Evolutionary conservation across 2,113 vertebrate species (phyloP), one percentile per base, ranked within the genome.

Genomic region (Trachemys scripta): DNA sequence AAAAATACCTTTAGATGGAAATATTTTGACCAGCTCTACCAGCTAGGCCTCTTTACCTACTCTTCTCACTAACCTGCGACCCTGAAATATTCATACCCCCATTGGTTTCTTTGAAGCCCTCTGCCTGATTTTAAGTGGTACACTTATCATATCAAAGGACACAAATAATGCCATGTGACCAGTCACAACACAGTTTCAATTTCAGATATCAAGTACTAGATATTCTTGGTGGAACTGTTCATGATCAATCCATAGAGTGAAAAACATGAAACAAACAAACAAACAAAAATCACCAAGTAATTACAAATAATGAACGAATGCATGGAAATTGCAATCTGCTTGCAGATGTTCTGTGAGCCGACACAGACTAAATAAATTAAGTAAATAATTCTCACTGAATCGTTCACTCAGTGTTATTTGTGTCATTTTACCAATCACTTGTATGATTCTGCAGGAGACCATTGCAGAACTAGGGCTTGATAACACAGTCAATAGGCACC

Each of bases 361-460:
- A 87, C 10, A 13, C 80, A 85, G 72, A 16, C 17, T 8, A 56
- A 82, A 86, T 57, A 38, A 75, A 50, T 62, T 84, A 69, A 89
- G 42, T 42, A 88, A 54, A 91, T 85, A 83, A 53, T 65, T 82
- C 72, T 92, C 91, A 92, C 35, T 27, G 47, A 90, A 89, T 87
- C 87, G 89, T 42, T 27, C 14, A 65, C 19, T 94, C 88, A 25
- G 31, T 24, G 65, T 45, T 89, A 47, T 80, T 93, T 89, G 53
- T 88, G 27, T 27, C 19, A 54, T 69, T 94, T 92, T 91, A 42
- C 69, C 5, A 27, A 8, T 90, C 25, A 24, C 5, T 92, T 76
- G 13, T 1, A 8, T 72, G 75, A 0, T 83, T 83, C 31, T 82
- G 20, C 54, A 83, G 56, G 75, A 80, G 3, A 80, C 14, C 24